Percentiles rank a stretch among this genome's conserved stretches.
These are phyloP conservation scores for Otus sunia DNA, from an alignment of 2,113 vertebrate species.

Conservation along the genomic window DNA sequence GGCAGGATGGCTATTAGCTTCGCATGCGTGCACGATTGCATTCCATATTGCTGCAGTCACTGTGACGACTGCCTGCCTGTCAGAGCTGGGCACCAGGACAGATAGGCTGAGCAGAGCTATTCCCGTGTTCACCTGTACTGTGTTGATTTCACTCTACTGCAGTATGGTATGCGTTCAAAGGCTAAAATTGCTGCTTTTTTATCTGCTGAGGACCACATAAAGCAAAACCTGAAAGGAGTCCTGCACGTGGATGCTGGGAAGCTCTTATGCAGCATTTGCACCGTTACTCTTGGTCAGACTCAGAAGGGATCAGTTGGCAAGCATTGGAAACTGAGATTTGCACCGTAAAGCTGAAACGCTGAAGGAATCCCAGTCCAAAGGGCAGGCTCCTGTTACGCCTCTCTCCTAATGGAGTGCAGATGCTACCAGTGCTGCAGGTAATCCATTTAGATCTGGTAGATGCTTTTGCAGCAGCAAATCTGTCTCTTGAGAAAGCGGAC, in stretches of 20 bases:
- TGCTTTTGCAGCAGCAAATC: background rate
- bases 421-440: constrained; percentile 49
- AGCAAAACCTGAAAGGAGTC: background rate
- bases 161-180: background rate
- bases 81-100: background rate
- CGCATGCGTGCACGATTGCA: background rate
- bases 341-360: background rate
- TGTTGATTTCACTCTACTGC: background rate
- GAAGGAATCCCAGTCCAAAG: constrained; percentile 8
- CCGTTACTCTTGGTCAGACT: background rate
- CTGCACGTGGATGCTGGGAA: background rate
- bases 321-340: background rate
- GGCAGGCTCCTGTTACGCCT: background rate
- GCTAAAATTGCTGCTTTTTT: constrained; percentile 9
- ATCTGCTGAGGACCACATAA: background rate
- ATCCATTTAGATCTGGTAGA: background rate
- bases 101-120: background rate
- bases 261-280: background rate
- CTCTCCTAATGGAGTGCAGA: constrained; percentile 8
- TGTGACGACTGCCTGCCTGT: background rate
- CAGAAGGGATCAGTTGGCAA: background rate
- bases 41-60: background rate
- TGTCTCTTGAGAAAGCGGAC: background rate
- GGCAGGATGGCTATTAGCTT: background rate
- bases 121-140: background rate